These are phyloP conservation scores for Pipra filicauda DNA, from an alignment of 2,113 vertebrate species.

Conservation along the genomic window DNA sequence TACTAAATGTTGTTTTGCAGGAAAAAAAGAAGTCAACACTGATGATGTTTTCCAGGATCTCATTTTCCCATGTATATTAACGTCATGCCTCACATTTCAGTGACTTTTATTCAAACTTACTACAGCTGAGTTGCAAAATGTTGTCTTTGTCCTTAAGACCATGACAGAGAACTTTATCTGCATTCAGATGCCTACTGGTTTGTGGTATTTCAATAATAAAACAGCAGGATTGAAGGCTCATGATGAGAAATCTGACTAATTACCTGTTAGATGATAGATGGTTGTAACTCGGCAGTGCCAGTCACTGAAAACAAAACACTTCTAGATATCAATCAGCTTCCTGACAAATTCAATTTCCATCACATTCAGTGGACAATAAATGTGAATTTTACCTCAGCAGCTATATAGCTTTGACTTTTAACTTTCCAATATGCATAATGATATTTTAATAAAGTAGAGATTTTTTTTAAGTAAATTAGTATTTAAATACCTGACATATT, in stretches of 20 bases:
- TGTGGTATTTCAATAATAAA: constrained; percentile 84
- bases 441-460: constrained; percentile 72
- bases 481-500: constrained; percentile 72
- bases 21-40: neutral
- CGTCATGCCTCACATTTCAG: constrained; percentile 49
- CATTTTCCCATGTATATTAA: constrained; percentile 20
- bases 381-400: constrained; percentile 70
- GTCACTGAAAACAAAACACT: constrained; percentile 84
- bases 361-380: constrained; percentile 77
- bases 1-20: neutral
- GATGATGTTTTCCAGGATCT: constrained; percentile 23
- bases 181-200: constrained; percentile 79
- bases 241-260: constrained; percentile 85
- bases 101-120: constrained; percentile 74
- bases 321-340: constrained; percentile 80
- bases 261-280: constrained; percentile 86
- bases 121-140: constrained; percentile 70
- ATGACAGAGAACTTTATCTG: constrained; percentile 79
- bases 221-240: constrained; percentile 84
- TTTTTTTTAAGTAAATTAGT: constrained; percentile 73
- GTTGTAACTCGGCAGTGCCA: constrained; percentile 78
- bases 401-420: constrained; percentile 60
- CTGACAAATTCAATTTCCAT: constrained; percentile 80
- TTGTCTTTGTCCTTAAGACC: constrained; percentile 79
- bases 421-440: constrained; percentile 71